Evolutionary conservation across 2,888 invertebrate genomes (phyloP), one percentile per base, ranked within the genome.

Genomic region (Linyphia triangularis): DNA sequence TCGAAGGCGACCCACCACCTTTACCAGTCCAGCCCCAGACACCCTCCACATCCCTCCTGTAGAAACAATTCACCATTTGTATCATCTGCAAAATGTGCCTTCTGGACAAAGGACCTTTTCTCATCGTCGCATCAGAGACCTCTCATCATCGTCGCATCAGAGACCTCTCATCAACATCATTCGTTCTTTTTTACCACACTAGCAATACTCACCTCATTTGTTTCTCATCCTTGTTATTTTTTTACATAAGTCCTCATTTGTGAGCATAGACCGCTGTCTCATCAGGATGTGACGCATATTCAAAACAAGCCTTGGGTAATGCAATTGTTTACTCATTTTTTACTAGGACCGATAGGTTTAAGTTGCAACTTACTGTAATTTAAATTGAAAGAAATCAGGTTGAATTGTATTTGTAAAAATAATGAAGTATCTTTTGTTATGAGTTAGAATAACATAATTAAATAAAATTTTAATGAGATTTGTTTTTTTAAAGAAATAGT

Each of bases 1-100:
- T 90, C 59, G 89, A 90, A 67, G 90, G 90, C 43, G 90, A 90
- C 43, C 90, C 90, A 69, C 90, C 90, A 33, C 70, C 75, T n/a
- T 30, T 90, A 37, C 90, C 90, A 22, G 79, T 77, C 9, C 90
- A 85, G 43, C 70, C 81, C 19, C 88, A 83, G 51, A 61, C 84
- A 19, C 88, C 88, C 19, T 67, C 88, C 37, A 88, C 90, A 30
- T 85, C 90, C 26, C 75, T 88, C 51, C 72, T 89, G 43, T 77
- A 30, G 61, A 77, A 59, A 24, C 7, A 22, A n/a, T 2, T 26
- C 33, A 24, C 37, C 75, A 77, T 40, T 16, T 26, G 33, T 22
- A 57, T 77, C 75, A 67, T 77, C 75, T 33, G 67, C 67, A 67
- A 67, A 61, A 77, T 61, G 75, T 77, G 75, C 75, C 75, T 77